phyloP scores from a whole-genome alignment of 2,797 vertebrate species.

The Sphenopsis melanotis region DNA sequence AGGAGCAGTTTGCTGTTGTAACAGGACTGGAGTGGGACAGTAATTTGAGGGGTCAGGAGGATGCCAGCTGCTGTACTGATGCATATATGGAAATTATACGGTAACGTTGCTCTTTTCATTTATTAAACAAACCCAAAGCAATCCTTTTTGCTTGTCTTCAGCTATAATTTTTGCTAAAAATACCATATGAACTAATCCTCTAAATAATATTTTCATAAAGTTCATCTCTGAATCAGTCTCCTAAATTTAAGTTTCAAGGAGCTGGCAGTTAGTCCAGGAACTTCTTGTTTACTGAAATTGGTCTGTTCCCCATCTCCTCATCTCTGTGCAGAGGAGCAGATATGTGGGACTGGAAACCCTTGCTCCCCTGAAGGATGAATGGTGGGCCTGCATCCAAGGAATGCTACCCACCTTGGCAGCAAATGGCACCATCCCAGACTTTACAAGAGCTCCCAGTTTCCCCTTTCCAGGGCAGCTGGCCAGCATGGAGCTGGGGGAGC shows the following conservation, averaged over 20 bases:
- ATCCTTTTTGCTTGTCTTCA: not conserved
- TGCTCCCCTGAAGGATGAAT: not conserved
- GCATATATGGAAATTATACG: not conserved
- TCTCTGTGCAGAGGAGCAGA: not conserved
- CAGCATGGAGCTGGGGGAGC: not conserved
- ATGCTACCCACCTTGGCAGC: not conserved
- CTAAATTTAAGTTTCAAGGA: not conserved
- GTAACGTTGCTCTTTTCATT: not conserved
- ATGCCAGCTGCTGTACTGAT: not conserved
- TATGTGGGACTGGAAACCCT: not conserved
- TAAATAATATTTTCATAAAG: not conserved
- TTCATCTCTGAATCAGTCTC: not conserved
- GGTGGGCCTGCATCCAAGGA: not conserved
- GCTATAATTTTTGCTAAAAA: slow-evolving; percentile 31
- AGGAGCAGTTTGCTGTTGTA: not conserved
- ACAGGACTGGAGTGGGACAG: not conserved
- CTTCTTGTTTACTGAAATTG: not conserved
- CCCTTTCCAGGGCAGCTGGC: not conserved
- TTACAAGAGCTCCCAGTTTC: not conserved
- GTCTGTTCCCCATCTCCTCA: not conserved
- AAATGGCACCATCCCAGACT: not conserved
- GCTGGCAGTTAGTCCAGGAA: not conserved
- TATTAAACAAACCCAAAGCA: not conserved
- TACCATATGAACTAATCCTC: not conserved
- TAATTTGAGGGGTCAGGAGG: not conserved